Evolutionary conservation across 2,888 invertebrate genomes (phyloP).

Genomic region (Drosophila recens): DNA sequence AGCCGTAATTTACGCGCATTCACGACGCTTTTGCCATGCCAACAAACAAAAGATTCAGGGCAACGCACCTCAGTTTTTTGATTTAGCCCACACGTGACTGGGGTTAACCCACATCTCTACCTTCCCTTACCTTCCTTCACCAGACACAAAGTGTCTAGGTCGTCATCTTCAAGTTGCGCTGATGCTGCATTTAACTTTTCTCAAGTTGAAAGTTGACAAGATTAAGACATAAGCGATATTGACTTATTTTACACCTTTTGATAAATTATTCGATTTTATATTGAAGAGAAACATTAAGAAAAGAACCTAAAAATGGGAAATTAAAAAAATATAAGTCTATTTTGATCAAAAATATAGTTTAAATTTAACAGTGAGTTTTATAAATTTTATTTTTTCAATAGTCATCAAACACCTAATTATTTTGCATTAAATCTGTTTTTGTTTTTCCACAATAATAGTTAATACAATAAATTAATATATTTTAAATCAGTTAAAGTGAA

Average conservation of each 20-base stretch:
- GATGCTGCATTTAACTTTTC: constrained; percentile 35
- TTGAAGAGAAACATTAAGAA: not conserved
- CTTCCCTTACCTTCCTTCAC: not conserved
- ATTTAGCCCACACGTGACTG: constrained; percentile 68
- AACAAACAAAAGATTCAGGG: constrained; percentile 72
- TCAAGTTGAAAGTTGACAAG: constrained; percentile 4
- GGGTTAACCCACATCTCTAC: constrained; percentile 21
- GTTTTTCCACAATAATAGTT: no score
- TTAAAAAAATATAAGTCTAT: no score
- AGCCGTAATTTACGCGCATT: constrained; percentile 79
- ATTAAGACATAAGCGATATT: not conserved
- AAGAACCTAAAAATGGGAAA: no score
- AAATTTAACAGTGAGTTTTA: no score
- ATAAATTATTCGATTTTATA: not conserved
- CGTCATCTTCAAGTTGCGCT: constrained; percentile 31
- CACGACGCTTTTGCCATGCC: constrained; percentile 45
- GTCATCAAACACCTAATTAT: no score
- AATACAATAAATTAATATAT: no score
- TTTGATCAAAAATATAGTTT: no score
- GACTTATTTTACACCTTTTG: not conserved
- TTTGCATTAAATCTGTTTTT: no score
- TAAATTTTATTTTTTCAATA: no score
- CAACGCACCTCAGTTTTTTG: constrained; percentile 54
- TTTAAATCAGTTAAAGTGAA: no score
- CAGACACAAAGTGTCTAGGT: constrained; percentile 11